Percentiles rank a stretch among this genome's conserved stretches.
phyloP scores from a whole-genome alignment of 2,888 invertebrate species.

The Microctonus aethiopoides region DNA sequence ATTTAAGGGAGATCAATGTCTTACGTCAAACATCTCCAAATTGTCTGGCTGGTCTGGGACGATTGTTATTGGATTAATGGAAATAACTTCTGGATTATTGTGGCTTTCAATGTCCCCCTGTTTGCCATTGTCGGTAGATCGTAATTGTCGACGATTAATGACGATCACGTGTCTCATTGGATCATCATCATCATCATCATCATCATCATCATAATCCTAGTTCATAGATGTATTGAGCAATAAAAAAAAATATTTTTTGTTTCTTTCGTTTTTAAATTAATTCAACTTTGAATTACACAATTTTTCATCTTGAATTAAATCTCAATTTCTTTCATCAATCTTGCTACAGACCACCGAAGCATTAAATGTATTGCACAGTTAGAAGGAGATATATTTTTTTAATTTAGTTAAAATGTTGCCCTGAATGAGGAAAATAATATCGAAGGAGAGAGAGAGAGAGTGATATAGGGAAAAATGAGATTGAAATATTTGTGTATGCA shows the following conservation, averaged over 20 bases:
- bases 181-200: slow-evolving; percentile 46
- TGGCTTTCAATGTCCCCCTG: slow-evolving; percentile 46
- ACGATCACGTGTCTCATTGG: slow-evolving; percentile 41
- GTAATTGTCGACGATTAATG: slow-evolving; percentile 40
- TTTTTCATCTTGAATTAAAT: slow-evolving; percentile 11
- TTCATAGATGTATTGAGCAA: slow-evolving; percentile 31
- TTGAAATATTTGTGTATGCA: too few relatives aligned
- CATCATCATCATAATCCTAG: slow-evolving; percentile 49
- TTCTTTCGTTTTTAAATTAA: background rate
- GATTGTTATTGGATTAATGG: slow-evolving; percentile 41
- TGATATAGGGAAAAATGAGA: background rate
- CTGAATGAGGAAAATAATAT: background rate
- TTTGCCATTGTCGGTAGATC: slow-evolving; percentile 44
- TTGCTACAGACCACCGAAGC: slow-evolving; percentile 31
- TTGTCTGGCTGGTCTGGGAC: slow-evolving; percentile 42
- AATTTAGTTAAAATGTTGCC: background rate
- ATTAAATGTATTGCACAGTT: slow-evolving; percentile 21
- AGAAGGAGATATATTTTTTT: slow-evolving; percentile 4
- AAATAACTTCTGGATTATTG: slow-evolving; percentile 41
- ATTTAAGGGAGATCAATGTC: slow-evolving; percentile 28
- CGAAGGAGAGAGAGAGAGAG: background rate
- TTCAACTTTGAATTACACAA: slow-evolving; percentile 6
- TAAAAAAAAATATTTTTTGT: slow-evolving; percentile 4
- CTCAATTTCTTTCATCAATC: background rate
- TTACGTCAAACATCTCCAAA: slow-evolving; percentile 47